phyloP scores from a whole-genome alignment of 2,113 vertebrate genomes.

The Burhinus oedicnemus region DNA sequence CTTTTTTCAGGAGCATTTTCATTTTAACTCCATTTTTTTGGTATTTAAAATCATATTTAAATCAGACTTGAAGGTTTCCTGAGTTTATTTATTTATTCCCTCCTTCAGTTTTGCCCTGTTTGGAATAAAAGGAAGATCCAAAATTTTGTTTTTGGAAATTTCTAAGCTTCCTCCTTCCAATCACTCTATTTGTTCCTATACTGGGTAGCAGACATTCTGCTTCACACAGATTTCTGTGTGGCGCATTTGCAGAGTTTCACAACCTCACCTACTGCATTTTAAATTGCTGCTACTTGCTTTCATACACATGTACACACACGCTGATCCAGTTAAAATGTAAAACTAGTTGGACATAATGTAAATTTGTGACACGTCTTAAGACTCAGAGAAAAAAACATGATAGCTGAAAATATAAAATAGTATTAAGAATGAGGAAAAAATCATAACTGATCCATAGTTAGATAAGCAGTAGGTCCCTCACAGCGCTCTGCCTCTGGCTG shows the following conservation, averaged over 20 bases:
- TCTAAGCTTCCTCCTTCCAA: not conserved
- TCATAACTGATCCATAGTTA: not conserved
- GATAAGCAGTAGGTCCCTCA: not conserved
- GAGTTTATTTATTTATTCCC: not conserved
- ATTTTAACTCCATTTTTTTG: not conserved
- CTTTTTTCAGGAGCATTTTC: not conserved
- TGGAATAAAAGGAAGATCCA: not conserved
- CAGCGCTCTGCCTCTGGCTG: not conserved
- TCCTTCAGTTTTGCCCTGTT: not conserved
- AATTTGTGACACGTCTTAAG: not conserved
- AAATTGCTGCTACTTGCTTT: not conserved
- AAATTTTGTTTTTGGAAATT: not conserved
- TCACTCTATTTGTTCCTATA: not conserved
- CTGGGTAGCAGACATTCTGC: not conserved
- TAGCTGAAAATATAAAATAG: not conserved
- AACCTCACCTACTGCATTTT: not conserved
- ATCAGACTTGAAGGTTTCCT: not conserved
- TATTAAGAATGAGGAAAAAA: not conserved
- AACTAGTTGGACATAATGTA: not conserved
- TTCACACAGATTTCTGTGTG: not conserved
- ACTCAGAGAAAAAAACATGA: not conserved
- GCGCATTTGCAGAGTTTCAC: not conserved
- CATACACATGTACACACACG: too few species aligned
- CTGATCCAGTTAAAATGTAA: not conserved
- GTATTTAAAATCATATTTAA: not conserved